Evolutionary conservation across 2,113 vertebrate species (phyloP).

Genomic region (Dipodomys ordii): DNA sequence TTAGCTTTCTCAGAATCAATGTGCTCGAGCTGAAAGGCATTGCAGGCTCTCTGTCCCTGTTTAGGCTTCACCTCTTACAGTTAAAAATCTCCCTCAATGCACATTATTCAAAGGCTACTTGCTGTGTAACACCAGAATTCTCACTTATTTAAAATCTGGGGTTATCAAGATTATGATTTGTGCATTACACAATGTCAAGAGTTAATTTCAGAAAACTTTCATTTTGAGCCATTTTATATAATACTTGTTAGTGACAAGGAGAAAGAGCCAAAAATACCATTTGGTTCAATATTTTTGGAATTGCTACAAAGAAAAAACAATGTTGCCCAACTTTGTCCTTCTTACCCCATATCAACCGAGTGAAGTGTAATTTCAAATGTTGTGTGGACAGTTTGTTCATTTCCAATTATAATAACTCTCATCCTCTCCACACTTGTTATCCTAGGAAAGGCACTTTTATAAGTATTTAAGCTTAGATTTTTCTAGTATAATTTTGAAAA

Average conservation of each 20-base stretch:
- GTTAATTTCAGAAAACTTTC: slow-evolving; percentile 69
- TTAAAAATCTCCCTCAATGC: slow-evolving; percentile 59
- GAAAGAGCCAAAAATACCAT: slow-evolving; percentile 55
- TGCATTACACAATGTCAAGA: slow-evolving; percentile 45
- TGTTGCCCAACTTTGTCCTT: neutral
- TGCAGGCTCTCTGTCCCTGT: slow-evolving; percentile 39
- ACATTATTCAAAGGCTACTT: slow-evolving; percentile 63
- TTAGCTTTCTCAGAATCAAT: slow-evolving; percentile 76
- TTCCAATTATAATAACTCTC: slow-evolving; percentile 57
- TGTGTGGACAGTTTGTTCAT: slow-evolving; percentile 57
- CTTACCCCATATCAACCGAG: neutral
- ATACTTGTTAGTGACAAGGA: slow-evolving; percentile 54
- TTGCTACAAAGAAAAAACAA: slow-evolving; percentile 54
- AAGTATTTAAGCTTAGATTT: slow-evolving; percentile 48
- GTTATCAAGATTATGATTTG: slow-evolving; percentile 68
- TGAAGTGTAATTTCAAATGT: slow-evolving; percentile 64
- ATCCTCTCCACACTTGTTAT: slow-evolving; percentile 48
- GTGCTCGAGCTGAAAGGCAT: slow-evolving; percentile 66
- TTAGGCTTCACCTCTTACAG: slow-evolving; percentile 58
- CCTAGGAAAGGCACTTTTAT: slow-evolving; percentile 41
- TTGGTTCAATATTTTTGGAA: slow-evolving; percentile 56
- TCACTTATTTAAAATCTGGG: slow-evolving; percentile 53
- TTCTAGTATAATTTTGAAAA: slow-evolving; percentile 59
- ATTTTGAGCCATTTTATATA: slow-evolving; percentile 58
- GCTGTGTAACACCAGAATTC: slow-evolving; percentile 65